Conservation (phyloP, 2,797 vertebrate genomes). For the Rhinogobio ventralis region DNA sequence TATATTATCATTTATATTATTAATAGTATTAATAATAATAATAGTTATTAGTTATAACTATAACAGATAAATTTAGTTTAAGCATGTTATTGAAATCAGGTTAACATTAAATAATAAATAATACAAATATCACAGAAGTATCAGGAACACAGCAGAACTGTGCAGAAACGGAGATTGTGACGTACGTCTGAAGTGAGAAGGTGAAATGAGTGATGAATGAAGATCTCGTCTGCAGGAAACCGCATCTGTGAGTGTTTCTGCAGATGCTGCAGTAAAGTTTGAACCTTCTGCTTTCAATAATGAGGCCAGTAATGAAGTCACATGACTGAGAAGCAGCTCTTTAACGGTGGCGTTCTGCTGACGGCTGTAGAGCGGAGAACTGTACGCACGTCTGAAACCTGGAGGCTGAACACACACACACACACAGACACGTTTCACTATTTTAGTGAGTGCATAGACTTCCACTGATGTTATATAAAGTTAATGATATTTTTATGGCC, state of each 20-base stretch:
- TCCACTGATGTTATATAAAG: no score
- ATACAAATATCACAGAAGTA: neutral
- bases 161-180: neutral
- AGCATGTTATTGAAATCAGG: neutral
- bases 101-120: neutral
- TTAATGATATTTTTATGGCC: no score
- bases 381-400: slow-evolving; percentile 90
- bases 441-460: no score
- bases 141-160: neutral
- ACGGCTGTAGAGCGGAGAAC: slow-evolving; percentile 86
- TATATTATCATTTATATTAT: no score
- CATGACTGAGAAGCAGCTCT: slow-evolving; percentile 70
- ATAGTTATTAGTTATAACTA: no score
- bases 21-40: neutral
- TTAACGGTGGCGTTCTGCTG: slow-evolving; percentile 73
- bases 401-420: slow-evolving; percentile 78
- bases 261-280: neutral
- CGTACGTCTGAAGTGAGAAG: no score
- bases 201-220: neutral
- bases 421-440: no score
- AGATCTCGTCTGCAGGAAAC: no score
- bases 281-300: neutral
- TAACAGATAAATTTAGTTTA: no score
- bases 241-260: neutral
- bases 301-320: neutral